Conservation (phyloP, 2,888 invertebrate species). For the Ctena decussata region DNA sequence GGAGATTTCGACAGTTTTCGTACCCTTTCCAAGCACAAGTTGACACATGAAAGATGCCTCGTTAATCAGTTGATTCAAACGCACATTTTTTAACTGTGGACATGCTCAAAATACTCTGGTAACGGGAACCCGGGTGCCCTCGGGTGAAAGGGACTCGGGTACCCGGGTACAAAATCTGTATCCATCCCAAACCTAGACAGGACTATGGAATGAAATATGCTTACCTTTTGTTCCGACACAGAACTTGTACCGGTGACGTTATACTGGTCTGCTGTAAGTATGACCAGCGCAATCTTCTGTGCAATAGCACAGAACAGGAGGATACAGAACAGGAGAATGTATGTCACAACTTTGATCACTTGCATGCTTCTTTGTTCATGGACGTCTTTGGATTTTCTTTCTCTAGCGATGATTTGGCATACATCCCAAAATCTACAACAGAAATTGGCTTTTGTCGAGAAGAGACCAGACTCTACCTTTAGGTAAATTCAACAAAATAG, state of each 20-base stretch:
- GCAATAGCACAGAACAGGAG: conserved; percentile 94
- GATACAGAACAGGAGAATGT: conserved; percentile 94
- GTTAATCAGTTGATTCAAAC: too few relatives aligned
- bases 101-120: too few relatives aligned
- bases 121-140: too few relatives aligned
- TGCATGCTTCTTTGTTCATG: conserved; percentile 69
- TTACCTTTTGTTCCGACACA: not conserved
- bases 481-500: too few relatives aligned
- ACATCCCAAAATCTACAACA: conserved; percentile 76
- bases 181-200: too few relatives aligned
- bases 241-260: conserved; percentile 4
- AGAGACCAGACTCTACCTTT: not conserved
- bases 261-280: conserved; percentile 51
- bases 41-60: too few relatives aligned
- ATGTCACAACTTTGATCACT: conserved; percentile 90
- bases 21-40: too few relatives aligned
- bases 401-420: conserved; percentile 72
- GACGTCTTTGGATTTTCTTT: conserved; percentile 65
- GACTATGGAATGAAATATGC: not conserved
- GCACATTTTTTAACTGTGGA: too few relatives aligned
- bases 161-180: too few relatives aligned
- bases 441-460: too few relatives aligned
- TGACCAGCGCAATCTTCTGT: conserved; percentile 92
- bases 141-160: too few relatives aligned
- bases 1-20: too few relatives aligned